Conservation (phyloP, 2,797 vertebrate species). For the Tauraco hartlaubi region DNA sequence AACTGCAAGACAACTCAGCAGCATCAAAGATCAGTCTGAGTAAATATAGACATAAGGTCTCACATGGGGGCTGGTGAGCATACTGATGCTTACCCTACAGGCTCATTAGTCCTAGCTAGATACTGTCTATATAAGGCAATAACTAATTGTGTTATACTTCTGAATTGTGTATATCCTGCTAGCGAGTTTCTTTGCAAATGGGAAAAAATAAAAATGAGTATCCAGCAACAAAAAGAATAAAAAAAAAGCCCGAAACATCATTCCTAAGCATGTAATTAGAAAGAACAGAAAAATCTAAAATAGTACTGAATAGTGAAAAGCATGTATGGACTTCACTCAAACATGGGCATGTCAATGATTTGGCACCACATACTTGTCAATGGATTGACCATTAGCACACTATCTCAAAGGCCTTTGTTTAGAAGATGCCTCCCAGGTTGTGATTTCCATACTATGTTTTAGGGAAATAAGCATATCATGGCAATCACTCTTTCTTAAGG, state of each 20-base stretch:
- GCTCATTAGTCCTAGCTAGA: background rate
- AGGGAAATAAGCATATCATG: background rate
- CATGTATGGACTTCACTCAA: background rate
- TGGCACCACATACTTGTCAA: background rate
- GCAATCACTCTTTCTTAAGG: background rate
- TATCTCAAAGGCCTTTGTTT: background rate
- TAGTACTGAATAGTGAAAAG: background rate
- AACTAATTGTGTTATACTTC: background rate
- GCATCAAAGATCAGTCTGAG: background rate
- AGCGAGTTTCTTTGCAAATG: background rate
- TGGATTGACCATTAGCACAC: background rate
- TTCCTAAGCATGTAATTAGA: background rate
- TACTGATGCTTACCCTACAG: background rate
- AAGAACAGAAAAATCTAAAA: background rate
- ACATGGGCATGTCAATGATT: background rate
- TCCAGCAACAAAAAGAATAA: background rate
- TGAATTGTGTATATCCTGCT: background rate
- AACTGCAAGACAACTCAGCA: background rate
- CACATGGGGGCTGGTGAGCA: accelerated
- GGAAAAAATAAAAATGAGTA: background rate
- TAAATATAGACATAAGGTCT: background rate
- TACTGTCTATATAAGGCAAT: background rate
- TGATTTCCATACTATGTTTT: background rate
- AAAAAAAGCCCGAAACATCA: background rate
- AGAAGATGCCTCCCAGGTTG: background rate